Percentiles rank a stretch among this genome's conserved stretches.
These are phyloP conservation scores for Danionella dracula DNA, from an alignment of 2,797 vertebrate species.

Conservation along the genomic window DNA sequence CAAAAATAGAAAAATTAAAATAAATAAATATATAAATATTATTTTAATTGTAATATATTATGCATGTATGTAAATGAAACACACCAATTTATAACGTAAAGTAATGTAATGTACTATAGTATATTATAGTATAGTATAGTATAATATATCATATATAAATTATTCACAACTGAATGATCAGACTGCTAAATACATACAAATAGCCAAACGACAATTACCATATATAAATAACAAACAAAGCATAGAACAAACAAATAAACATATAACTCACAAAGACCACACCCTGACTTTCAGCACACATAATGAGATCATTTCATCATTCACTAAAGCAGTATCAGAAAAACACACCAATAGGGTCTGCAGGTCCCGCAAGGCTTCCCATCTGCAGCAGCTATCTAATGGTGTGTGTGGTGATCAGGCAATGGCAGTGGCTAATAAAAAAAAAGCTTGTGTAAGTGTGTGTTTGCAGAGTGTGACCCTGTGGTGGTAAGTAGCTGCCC, in stretches of 20 bases:
- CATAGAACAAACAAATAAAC: background rate
- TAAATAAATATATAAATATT: too few species aligned
- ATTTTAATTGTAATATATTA: too few species aligned
- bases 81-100: too few species aligned
- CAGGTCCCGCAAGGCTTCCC: conserved; percentile 40
- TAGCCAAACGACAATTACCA: too few species aligned
- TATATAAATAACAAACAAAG: too few species aligned
- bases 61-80: too few species aligned
- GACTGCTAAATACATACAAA: too few species aligned
- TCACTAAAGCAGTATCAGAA: conserved; percentile 27
- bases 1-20: too few species aligned
- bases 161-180: too few species aligned
- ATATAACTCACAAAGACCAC: conserved; percentile 1
- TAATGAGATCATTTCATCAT: conserved; percentile 30
- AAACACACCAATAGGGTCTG: background rate
- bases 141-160: too few species aligned
- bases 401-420: background rate
- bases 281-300: conserved; percentile 33
- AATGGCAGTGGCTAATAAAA: conserved; percentile 21
- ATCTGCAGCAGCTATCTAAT: conserved; percentile 39
- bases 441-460: conserved; percentile 10
- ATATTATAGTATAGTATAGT: too few species aligned
- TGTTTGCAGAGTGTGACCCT: conserved; percentile 34
- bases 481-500: conserved; percentile 46
- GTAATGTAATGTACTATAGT: too few species aligned